Evolutionary conservation across 2,113 vertebrate species (phyloP).

Genomic region (Paradoxurus hermaphroditus): DNA sequence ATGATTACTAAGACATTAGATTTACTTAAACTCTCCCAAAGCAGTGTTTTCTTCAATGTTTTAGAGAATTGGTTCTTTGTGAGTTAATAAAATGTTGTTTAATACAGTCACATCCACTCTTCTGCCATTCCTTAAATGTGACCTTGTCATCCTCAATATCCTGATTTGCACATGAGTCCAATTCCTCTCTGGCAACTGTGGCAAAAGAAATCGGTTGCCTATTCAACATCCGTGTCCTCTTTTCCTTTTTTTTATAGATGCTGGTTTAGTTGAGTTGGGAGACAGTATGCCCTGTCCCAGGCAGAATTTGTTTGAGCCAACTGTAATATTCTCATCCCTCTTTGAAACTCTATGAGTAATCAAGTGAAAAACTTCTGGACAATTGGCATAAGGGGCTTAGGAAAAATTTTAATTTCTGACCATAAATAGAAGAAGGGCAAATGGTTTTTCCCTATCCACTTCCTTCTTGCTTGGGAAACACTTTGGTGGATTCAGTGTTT

Average conservation of each 20-base stretch:
- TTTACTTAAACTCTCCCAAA: not conserved
- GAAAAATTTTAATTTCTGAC: not conserved
- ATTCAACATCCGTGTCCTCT: not conserved
- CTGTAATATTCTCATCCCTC: not conserved
- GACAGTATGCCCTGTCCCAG: not conserved
- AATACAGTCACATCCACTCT: not conserved
- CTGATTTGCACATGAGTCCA: not conserved
- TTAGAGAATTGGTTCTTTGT: not conserved
- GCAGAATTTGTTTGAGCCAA: not conserved
- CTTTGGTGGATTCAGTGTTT: not conserved
- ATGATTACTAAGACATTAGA: not conserved
- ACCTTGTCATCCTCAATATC: not conserved
- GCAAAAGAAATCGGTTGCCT: not conserved
- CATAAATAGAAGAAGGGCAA: not conserved
- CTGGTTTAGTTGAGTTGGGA: not conserved
- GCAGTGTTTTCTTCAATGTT: not conserved
- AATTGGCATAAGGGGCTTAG: not conserved
- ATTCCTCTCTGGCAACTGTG: not conserved
- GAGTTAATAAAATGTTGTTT: not conserved
- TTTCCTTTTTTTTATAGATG: not conserved
- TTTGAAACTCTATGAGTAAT: not conserved
- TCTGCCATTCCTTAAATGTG: not conserved
- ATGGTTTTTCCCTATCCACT: not conserved
- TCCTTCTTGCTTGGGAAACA: not conserved
- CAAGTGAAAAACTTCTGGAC: not conserved